Conservation (phyloP, 2,797 vertebrate species). For the Alosa sapidissima region DNA sequence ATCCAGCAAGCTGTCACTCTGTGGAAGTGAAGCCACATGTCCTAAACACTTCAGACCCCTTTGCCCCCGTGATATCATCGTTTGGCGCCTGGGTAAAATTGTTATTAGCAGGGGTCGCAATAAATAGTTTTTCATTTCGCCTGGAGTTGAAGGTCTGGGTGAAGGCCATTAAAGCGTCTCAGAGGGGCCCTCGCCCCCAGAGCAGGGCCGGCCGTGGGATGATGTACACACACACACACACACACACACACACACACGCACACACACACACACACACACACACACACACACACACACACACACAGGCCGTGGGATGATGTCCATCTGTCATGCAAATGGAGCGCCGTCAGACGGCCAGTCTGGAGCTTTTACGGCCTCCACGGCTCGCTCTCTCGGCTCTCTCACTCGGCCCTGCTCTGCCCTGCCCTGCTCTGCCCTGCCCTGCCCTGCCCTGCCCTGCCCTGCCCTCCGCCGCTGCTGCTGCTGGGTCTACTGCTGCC, state of each 20-base stretch:
- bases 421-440: too few species aligned
- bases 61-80: constrained; percentile 41
- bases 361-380: constrained; percentile 54
- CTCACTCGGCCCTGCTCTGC: constrained; percentile 34
- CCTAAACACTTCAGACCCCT: constrained; percentile 18
- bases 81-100: constrained; percentile 25
- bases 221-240: constrained; percentile 36
- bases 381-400: too few species aligned
- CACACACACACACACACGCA: too few species aligned
- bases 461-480: too few species aligned
- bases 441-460: neutral
- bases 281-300: too few species aligned
- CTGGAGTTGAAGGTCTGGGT: constrained; percentile 44
- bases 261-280: neutral
- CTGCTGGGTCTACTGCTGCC: constrained; percentile 33
- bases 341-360: constrained; percentile 65
- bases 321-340: constrained; percentile 60
- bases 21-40: constrained; percentile 3
- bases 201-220: constrained; percentile 34
- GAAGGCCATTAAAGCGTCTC: constrained; percentile 43
- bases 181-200: constrained; percentile 41
- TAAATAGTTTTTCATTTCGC: constrained; percentile 39
- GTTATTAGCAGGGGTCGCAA: constrained; percentile 35
- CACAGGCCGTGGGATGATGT: constrained; percentile 52
- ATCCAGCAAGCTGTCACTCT: neutral